Percentiles rank a stretch among this genome's conserved stretches.
phyloP scores from a whole-genome alignment of 2,113 vertebrate genomes.

The Crotalus tigris region DNA sequence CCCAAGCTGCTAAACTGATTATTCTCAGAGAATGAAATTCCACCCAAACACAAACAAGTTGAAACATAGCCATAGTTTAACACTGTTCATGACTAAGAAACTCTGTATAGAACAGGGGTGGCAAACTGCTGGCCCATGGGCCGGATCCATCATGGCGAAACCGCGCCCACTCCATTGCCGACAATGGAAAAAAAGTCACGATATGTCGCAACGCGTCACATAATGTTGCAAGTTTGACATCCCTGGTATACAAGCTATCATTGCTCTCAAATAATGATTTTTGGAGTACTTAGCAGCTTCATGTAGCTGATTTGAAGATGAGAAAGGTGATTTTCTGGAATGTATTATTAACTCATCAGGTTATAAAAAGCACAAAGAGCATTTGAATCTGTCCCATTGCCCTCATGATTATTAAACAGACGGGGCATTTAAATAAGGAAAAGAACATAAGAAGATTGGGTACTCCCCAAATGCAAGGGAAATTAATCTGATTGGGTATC shows the following conservation, averaged over 20 bases:
- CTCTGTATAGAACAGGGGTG: no score
- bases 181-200: no score
- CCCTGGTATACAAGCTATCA: neutral
- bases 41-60: neutral
- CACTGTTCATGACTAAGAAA: neutral
- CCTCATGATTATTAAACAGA: neutral
- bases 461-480: neutral
- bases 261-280: neutral
- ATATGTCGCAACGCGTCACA: no score
- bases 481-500: neutral
- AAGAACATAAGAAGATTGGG: neutral
- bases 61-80: neutral
- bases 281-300: neutral
- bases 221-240: no score
- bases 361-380: neutral
- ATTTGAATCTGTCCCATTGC: neutral
- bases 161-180: no score
- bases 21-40: neutral
- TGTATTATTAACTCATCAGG: neutral
- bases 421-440: neutral
- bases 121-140: no score
- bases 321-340: neutral
- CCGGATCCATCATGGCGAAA: no score
- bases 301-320: neutral
- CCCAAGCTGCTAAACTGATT: neutral